These are phyloP conservation scores for Chironomus tepperi DNA, from an alignment of 1,140 invertebrate genomes.

Conservation along the genomic window DNA sequence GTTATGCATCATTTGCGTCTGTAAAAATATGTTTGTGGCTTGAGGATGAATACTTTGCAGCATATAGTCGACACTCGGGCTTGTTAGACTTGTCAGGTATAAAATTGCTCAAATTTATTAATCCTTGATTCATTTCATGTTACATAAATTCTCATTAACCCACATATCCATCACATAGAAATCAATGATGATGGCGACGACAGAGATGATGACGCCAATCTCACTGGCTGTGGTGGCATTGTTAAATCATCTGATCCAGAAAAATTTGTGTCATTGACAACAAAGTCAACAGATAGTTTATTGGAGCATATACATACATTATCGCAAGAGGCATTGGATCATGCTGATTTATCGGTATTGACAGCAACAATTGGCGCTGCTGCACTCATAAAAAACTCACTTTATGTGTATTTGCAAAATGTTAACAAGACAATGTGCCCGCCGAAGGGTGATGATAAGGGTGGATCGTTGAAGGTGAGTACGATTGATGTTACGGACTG, in stretches of 20 bases:
- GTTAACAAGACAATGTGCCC: constrained; percentile 36
- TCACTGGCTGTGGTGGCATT: constrained; percentile 41
- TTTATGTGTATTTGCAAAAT: constrained; percentile 54
- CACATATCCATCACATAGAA: constrained; percentile 26
- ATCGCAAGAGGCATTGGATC: constrained; percentile 70
- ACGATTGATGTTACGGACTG: too few species aligned
- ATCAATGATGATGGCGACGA: constrained; percentile 21
- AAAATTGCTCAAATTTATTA: constrained; percentile 33
- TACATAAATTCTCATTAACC: constrained; percentile 22
- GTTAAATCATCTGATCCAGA: constrained; percentile 61
- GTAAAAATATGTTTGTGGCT: constrained; percentile 71
- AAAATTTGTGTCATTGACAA: constrained; percentile 57
- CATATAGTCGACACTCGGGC: constrained; percentile 42
- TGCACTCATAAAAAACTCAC: constrained; percentile 61
- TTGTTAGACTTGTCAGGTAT: constrained; percentile 36
- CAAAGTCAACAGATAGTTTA: constrained; percentile 58
- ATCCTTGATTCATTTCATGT: constrained; percentile 38
- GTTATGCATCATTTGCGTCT: constrained; percentile 67
- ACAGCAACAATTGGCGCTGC: constrained; percentile 69
- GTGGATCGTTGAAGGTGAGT: constrained; percentile 34
- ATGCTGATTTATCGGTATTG: constrained; percentile 65
- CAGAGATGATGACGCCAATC: not conserved
- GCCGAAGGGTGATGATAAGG: constrained; percentile 37
- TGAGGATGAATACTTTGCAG: constrained; percentile 41
- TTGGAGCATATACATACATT: constrained; percentile 65